Evolutionary conservation across 2,888 invertebrate genomes (phyloP).

Genomic region (Tiliacea citrago): DNA sequence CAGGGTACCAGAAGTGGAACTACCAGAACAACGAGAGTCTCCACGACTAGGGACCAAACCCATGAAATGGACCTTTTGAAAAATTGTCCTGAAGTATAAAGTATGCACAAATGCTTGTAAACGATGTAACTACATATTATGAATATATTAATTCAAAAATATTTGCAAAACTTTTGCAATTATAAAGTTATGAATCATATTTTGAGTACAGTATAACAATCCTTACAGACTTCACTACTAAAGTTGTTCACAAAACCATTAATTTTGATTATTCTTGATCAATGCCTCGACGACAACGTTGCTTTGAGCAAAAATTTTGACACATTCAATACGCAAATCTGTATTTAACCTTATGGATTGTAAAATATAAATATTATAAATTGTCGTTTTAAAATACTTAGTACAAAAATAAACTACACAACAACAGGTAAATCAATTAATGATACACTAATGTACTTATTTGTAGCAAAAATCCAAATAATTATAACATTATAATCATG

Average conservation of each 20-base stretch:
- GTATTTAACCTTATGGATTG: neutral
- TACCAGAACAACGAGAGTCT: neutral
- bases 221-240: neutral
- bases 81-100: conserved; percentile 6
- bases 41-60: neutral
- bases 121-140: neutral
- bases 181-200: neutral
- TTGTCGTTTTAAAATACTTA: neutral
- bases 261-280: neutral
- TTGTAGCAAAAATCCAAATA: neutral
- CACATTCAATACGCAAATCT: neutral
- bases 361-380: neutral
- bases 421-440: neutral
- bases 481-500: neutral
- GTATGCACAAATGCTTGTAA: neutral
- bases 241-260: neutral
- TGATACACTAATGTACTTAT: neutral
- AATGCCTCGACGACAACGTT: neutral
- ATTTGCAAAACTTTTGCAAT: neutral
- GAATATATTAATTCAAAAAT: neutral
- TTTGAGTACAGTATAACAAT: neutral
- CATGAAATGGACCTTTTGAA: conserved; percentile 23
- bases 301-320: neutral
- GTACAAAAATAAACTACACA: neutral
- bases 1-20: conserved; percentile 5